Base-by-base conservation (phyloP, 2,888 invertebrate genomes). In the Myopa testacea region DNA sequence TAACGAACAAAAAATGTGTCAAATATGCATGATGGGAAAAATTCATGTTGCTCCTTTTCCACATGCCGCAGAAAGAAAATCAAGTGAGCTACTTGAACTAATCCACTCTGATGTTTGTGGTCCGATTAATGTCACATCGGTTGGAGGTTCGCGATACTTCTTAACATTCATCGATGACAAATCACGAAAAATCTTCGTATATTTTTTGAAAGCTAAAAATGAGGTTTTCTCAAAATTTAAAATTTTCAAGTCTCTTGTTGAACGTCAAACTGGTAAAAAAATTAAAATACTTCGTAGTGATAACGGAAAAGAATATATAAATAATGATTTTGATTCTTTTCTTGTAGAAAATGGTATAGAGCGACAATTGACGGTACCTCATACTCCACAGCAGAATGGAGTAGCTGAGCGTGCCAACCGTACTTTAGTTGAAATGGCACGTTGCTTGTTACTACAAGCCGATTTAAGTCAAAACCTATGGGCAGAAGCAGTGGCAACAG, bases 161-260 rank as follows among this genome's bases (percentile, higher is more conserved):
- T 26, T 26, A 26, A 26, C 26, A 26, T 26, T 26, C 26, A 4
- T 63, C 62, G 55, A 55, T 16, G 55, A 55, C 16, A 55, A 55
- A 55, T 58, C 58, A 19, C 76, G 73, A 71, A 72, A 19, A 52
- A 52, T 58, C 6, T 71, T 26, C 10, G 45, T 74, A 4, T 74
- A 77, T 55, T 77, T 71, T 70, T 76, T 79, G 38, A 77, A 62
- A 52, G 52, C 76, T 12, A 77, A 79, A 34, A 75, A n/a, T 50
- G 72, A 76, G 19, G 76, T 38, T 3, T 45, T 79, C 4, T 69
- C 68, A 8, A 78, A 77, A 72, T 75, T 75, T 52, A 77, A 75
- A 10, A 40, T 68, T 45, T 80, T 78, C 70, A 80, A 80, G 68
- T 8, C 10, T 14, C 67, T 71, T 12, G 78, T 75, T 4, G 80